A percentile compares a stretch with the other conserved stretches of the same genome.
phyloP scores from a whole-genome alignment of 2,797 vertebrate species.

The Schizopygopsis malacanthus region DNA sequence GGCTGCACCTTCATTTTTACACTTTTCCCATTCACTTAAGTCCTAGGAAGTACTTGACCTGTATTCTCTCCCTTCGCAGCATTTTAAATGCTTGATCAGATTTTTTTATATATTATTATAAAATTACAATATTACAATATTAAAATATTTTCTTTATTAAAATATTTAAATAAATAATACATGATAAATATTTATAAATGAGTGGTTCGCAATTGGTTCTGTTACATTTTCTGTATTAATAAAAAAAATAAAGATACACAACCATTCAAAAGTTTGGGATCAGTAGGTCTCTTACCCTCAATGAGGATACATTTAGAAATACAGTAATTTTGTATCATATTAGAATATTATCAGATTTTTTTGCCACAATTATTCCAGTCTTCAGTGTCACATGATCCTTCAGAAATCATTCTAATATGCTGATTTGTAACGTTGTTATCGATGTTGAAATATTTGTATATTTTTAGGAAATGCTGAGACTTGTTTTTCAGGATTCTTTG shows the following conservation, averaged over 20 bases:
- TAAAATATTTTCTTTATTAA: background rate
- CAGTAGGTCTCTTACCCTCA: background rate
- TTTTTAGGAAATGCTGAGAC: background rate
- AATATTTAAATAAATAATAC: background rate
- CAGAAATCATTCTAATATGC: background rate
- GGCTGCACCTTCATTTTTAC: constrained; percentile 32
- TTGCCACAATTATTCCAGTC: background rate
- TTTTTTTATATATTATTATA: background rate
- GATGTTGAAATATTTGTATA: background rate
- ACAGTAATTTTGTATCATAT: background rate
- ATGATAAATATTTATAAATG: background rate
- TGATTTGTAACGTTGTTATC: background rate
- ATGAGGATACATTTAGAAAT: background rate
- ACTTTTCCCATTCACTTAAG: constrained; percentile 23
- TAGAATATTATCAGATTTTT: background rate
- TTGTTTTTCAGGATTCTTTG: background rate
- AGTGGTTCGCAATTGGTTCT: background rate
- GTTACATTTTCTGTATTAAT: background rate
- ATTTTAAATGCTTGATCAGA: background rate
- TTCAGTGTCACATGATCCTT: background rate
- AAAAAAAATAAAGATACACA: background rate
- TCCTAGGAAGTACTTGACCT: background rate
- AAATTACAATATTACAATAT: background rate
- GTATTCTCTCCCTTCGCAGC: background rate
- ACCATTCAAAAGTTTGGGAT: background rate